These are phyloP conservation scores for Phylloscopus trochiloides DNA, from an alignment of 2,113 vertebrate species.

Conservation along the genomic window DNA sequence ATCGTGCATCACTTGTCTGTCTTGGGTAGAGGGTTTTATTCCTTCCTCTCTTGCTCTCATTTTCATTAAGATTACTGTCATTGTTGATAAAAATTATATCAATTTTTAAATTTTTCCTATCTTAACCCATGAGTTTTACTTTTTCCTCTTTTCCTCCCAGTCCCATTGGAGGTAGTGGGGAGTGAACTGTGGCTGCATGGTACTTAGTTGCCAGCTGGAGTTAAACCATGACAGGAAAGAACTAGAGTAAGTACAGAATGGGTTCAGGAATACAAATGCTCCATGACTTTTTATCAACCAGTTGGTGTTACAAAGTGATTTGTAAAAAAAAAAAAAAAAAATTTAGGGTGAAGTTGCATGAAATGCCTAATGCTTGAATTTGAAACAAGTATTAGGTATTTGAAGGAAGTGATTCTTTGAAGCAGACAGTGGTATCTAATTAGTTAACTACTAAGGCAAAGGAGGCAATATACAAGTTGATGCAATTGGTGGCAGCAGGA, in stretches of 20 bases:
- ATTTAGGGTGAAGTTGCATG: neutral
- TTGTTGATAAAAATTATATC: neutral
- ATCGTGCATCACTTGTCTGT: neutral
- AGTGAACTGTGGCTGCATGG: neutral
- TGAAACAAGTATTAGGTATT: neutral
- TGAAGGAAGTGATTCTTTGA: neutral
- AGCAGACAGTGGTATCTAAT: neutral
- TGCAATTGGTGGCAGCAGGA: conserved; percentile 47
- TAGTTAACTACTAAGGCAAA: conserved; percentile 31
- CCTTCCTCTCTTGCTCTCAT: neutral
- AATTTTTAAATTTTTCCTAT: neutral
- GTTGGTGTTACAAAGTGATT: neutral
- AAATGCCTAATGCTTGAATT: neutral
- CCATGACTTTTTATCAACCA: neutral
- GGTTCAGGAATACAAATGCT: neutral
- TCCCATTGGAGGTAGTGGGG: neutral
- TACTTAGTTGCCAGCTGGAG: neutral
- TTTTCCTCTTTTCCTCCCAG: neutral
- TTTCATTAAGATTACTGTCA: neutral
- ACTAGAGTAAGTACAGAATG: neutral
- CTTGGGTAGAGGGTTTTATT: neutral
- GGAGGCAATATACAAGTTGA: neutral
- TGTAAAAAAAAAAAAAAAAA: neutral
- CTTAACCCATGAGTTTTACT: neutral
- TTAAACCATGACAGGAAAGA: neutral